Evolutionary conservation across 2,797 vertebrate genomes (phyloP).

Genomic region (Rhyacichthys aspro): DNA sequence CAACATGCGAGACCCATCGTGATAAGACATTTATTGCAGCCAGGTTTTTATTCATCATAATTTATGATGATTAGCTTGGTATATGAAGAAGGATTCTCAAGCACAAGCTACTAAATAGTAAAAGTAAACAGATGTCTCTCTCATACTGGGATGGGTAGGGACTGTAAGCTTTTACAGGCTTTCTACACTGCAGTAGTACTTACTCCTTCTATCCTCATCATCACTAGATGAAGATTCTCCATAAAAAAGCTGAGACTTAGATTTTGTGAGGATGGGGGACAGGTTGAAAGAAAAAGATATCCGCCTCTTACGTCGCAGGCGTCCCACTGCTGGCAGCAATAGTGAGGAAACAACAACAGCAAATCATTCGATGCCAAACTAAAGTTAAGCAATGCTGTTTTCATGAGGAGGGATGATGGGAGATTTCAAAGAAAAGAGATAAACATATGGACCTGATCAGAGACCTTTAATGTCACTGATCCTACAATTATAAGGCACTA

Average conservation of each 20-base stretch:
- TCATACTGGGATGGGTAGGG: slow-evolving; percentile 5
- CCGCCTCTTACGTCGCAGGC: slow-evolving; percentile 82
- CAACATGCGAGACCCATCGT: background rate
- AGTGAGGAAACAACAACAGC: slow-evolving; percentile 68
- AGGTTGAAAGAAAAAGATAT: slow-evolving; percentile 93
- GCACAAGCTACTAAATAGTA: background rate
- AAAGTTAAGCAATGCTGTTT: slow-evolving; percentile 3
- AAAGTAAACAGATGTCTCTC: background rate
- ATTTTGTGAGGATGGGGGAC: slow-evolving; percentile 91
- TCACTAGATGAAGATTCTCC: slow-evolving; percentile 92
- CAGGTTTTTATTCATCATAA: slow-evolving; percentile 14
- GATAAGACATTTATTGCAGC: slow-evolving; percentile 18
- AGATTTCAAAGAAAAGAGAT: background rate
- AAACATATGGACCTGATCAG: background rate
- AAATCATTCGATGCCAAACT: slow-evolving; percentile 35
- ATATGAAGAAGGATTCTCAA: slow-evolving; percentile 6
- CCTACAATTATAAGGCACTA: too few relatives aligned
- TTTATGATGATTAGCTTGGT: too few relatives aligned
- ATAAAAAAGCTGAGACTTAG: slow-evolving; percentile 86
- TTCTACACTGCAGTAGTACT: slow-evolving; percentile 75
- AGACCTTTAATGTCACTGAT: too few relatives aligned
- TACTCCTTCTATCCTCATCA: slow-evolving; percentile 90
- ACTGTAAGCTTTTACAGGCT: slow-evolving; percentile 35
- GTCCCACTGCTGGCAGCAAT: slow-evolving; percentile 75
- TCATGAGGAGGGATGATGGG: background rate